Evolutionary conservation across 2,797 vertebrate genomes (phyloP).

Genomic region (Silurus lanzhouensis): DNA sequence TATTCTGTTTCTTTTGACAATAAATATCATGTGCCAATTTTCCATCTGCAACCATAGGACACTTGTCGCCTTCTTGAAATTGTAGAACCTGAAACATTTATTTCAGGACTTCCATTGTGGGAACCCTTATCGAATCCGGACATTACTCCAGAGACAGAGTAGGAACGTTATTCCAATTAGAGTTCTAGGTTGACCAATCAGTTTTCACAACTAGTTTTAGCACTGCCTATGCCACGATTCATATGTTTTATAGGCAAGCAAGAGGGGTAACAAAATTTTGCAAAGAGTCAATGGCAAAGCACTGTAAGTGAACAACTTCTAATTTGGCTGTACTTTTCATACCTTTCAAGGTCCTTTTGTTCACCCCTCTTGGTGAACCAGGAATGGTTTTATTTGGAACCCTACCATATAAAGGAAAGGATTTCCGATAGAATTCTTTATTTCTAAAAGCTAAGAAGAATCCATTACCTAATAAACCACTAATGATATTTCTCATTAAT

Average conservation of each 20-base stretch:
- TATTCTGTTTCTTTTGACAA: constrained; percentile 10
- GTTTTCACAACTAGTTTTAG: not conserved
- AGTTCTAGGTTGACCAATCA: not conserved
- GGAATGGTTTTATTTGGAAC: not conserved
- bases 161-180: not conserved
- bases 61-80: not conserved
- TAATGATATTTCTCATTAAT: not conserved
- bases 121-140: not conserved
- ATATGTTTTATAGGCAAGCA: not conserved
- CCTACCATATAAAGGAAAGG: not conserved
- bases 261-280: not conserved
- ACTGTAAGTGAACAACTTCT: not conserved
- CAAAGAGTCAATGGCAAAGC: not conserved
- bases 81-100: not conserved
- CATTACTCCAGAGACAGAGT: not conserved
- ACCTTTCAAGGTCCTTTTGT: not conserved
- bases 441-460: not conserved
- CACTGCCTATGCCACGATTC: too few species aligned
- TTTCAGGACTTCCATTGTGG: not conserved
- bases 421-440: not conserved
- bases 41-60: not conserved
- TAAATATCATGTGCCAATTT: constrained; percentile 67
- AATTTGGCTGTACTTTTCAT: too few species aligned
- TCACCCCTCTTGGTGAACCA: not conserved
- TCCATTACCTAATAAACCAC: not conserved